phyloP scores from a whole-genome alignment of 2,113 vertebrate genomes.

The Labeo rohita region DNA sequence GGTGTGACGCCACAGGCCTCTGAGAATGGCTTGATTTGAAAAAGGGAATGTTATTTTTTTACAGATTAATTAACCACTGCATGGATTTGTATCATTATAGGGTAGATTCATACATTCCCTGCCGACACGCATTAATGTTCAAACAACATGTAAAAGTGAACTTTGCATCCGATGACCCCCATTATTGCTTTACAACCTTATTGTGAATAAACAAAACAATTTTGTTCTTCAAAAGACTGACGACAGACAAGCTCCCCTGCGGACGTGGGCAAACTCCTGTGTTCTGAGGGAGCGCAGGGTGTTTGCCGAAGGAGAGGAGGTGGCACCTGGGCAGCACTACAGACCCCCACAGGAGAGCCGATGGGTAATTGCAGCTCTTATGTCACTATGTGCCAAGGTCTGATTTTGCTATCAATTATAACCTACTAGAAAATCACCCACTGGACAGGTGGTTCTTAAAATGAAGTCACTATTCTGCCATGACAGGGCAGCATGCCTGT shows the following conservation, averaged over 20 bases:
- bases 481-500: not conserved
- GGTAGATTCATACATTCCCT: too few relatives aligned
- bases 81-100: too few relatives aligned
- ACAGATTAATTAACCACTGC: too few relatives aligned
- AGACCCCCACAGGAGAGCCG: conserved; percentile 60
- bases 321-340: conserved; percentile 42
- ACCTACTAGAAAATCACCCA: not conserved
- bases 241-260: conserved; percentile 67
- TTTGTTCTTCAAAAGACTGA: conserved; percentile 62
- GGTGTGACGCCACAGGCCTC: too few relatives aligned
- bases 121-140: too few relatives aligned
- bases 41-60: too few relatives aligned
- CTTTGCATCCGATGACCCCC: too few relatives aligned
- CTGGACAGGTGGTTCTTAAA: not conserved
- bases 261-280: conserved; percentile 68
- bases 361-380: conserved; percentile 65
- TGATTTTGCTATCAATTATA: not conserved
- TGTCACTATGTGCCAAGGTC: not conserved
- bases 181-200: not conserved
- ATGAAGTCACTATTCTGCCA: not conserved
- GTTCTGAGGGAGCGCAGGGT: conserved; percentile 61
- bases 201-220: not conserved
- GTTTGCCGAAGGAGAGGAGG: conserved; percentile 59
- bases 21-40: too few relatives aligned
- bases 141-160: too few relatives aligned